Evolutionary conservation across 2,113 vertebrate genomes (phyloP), one percentile per base, ranked within the genome.

Genomic region (Protobothrops mucrosquamatus): DNA sequence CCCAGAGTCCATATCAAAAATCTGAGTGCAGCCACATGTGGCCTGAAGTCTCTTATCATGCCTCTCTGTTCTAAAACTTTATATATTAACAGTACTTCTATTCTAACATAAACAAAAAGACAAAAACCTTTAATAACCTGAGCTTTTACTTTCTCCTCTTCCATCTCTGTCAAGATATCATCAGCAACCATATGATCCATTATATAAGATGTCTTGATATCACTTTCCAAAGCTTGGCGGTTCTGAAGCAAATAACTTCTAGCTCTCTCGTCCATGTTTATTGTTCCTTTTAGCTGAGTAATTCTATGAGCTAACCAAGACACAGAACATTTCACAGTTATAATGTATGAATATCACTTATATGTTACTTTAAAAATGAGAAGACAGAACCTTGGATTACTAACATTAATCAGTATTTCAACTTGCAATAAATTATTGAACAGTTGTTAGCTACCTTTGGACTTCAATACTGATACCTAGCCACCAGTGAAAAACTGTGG

Each of bases 141-240:
- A 85, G 95, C 97, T 95, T 92, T 98, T 61, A 99, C 97, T 94
- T 88, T 98, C 57, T 99, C 98, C 85, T 99, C 99, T 92, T 99
- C 99, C 0, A 98, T 97, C 29, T 91, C 59, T 0, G 97, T 98
- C 91, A 99, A 97, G 54, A 98, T 98, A 12, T 97, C 98, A 0
- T 99, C 98, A 90, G 97, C 98, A 97, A 99, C 96, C 99, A 99
- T 98, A 95, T 96, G 98, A 95, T 99, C 99, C 98, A 99, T 99
- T 95, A 99, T 98, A 92, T 98, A 99, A 46, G 97, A 93, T 29
- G 99, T 98, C 94, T 99, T 99, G 94, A 99, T 99, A 94, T 99
- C 99, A 94, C 97, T 98, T 97, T 98, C 98, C 97, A 99, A 92
- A 24, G 95, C 98, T 94, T 97, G 94, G 85, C 97, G 98, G 89